Conservation (phyloP, 1,140 invertebrate genomes). For the Bathynomus jamesi region DNA sequence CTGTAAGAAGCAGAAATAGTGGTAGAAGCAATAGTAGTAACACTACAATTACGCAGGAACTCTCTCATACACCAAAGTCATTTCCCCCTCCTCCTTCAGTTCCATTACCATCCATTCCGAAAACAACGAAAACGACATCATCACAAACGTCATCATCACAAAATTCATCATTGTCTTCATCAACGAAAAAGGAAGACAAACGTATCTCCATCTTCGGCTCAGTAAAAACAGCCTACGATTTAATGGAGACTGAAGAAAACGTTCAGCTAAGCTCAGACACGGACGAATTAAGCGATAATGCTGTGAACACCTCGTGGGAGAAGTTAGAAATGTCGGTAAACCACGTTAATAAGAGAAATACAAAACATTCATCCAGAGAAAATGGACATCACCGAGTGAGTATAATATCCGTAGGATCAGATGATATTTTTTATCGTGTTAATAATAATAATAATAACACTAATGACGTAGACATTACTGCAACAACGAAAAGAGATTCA, state of each 20-base stretch:
- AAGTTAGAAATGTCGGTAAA: not conserved
- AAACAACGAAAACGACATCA: not conserved
- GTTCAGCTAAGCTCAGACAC: constrained; percentile 20
- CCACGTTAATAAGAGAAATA: not conserved
- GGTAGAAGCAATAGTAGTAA: constrained; percentile 30
- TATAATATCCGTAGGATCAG: not conserved
- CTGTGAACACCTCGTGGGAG: constrained; percentile 13
- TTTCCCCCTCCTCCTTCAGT: constrained; percentile 14
- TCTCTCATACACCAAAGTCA: not conserved
- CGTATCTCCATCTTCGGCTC: constrained; percentile 15
- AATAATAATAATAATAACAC: too few species aligned
- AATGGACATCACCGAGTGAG: constrained; percentile 2
- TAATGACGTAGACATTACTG: too few species aligned
- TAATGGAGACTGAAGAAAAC: not conserved
- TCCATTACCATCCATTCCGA: constrained; percentile 5
- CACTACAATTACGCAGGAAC: constrained; percentile 26
- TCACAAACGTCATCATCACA: not conserved
- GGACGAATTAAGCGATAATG: constrained; percentile 35
- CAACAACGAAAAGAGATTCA: too few species aligned
- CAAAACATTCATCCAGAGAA: not conserved
- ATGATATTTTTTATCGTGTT: too few species aligned
- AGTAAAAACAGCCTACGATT: constrained; percentile 13
- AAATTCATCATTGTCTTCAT: constrained; percentile 18
- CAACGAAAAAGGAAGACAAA: constrained; percentile 8
- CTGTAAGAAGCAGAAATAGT: constrained; percentile 18